phyloP scores from a whole-genome alignment of 2,113 vertebrate genomes.

The Pleuronectes platessa region DNA sequence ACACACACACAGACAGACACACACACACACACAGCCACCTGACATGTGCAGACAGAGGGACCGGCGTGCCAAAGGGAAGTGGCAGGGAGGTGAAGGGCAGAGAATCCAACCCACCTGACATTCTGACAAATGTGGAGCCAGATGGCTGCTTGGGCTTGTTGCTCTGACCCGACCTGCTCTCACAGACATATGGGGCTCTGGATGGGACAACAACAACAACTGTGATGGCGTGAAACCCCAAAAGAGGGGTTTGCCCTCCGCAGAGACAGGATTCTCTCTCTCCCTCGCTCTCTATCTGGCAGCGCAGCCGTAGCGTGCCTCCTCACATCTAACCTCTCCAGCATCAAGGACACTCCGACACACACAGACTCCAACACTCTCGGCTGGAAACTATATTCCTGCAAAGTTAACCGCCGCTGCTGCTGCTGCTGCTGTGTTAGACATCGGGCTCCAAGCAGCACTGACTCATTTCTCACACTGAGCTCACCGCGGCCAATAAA shows the following conservation, averaged over 20 bases:
- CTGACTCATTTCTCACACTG: conserved; percentile 9
- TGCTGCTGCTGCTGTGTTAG: conserved; percentile 16
- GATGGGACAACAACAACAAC: conserved; percentile 59
- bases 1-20: conserved; percentile 4
- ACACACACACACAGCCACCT: conserved; percentile 24
- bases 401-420: conserved; percentile 13
- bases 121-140: conserved; percentile 62
- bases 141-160: conserved; percentile 62
- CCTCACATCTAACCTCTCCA: conserved; percentile 49
- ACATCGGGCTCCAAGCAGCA: not conserved
- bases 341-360: conserved; percentile 51
- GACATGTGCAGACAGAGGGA: conserved; percentile 11
- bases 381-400: conserved; percentile 32
- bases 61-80: conserved; percentile 20
- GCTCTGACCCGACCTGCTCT: conserved; percentile 54
- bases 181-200: conserved; percentile 45
- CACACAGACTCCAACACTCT: conserved; percentile 23
- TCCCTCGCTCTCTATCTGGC: conserved; percentile 10
- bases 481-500: not conserved
- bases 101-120: conserved; percentile 65
- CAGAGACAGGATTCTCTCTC: conserved; percentile 22
- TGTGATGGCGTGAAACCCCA: conserved; percentile 46
- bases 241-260: conserved; percentile 10
- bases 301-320: conserved; percentile 17
- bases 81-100: conserved; percentile 53